phyloP scores from a whole-genome alignment of 2,888 invertebrate species.

The Rhagonycha fulva region DNA sequence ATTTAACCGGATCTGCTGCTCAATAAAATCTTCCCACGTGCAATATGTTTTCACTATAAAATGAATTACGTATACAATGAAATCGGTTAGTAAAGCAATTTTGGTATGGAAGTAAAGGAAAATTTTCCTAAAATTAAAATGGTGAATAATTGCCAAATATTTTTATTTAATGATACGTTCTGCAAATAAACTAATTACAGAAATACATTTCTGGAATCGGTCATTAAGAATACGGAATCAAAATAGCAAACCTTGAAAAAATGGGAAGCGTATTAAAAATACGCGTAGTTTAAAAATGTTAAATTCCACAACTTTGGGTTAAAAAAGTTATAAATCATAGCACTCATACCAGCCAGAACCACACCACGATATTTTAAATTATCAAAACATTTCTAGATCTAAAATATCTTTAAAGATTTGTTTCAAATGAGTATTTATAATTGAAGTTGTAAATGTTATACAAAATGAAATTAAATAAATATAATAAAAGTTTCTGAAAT shows the following conservation, averaged over 20 bases:
- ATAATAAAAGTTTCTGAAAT: not conserved
- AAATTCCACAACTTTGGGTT: not conserved
- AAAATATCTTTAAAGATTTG: not conserved
- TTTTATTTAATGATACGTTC: not conserved
- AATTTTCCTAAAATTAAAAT: not conserved
- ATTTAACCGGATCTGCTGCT: not conserved
- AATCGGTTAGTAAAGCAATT: not conserved
- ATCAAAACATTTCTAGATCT: not conserved
- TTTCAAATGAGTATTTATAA: not conserved
- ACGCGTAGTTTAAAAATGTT: not conserved
- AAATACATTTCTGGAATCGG: not conserved
- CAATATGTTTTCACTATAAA: not conserved
- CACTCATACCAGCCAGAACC: not conserved
- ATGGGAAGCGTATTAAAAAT: not conserved
- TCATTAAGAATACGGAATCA: not conserved
- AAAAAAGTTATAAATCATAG: not conserved
- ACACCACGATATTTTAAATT: not conserved
- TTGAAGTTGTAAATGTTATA: not conserved
- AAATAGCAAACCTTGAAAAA: conserved; percentile 1
- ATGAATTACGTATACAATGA: not conserved
- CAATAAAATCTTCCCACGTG: not conserved
- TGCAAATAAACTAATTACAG: not conserved
- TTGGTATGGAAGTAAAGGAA: not conserved
- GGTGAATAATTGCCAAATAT: not conserved
- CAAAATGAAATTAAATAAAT: not conserved